Conservation (phyloP, 2,797 vertebrate species). For the Chaunax sp. region DNA sequence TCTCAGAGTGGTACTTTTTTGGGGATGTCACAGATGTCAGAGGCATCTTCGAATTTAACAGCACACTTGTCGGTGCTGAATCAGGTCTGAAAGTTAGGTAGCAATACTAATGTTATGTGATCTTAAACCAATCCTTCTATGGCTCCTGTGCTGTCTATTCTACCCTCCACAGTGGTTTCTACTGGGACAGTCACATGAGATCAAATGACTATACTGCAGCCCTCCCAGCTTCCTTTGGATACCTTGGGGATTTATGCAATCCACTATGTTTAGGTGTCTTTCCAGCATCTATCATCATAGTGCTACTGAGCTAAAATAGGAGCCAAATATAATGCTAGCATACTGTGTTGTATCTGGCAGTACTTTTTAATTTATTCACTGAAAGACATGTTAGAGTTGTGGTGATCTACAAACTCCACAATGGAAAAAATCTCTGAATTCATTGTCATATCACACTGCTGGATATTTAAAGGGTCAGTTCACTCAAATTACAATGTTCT, state of each 20-base stretch:
- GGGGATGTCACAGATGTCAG: conserved; percentile 15
- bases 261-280: conserved; percentile 16
- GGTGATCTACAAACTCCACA: not conserved
- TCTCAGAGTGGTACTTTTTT: not conserved
- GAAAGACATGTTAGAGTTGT: not conserved
- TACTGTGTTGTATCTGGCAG: not conserved
- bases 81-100: conserved; percentile 8
- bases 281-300: conserved; percentile 4
- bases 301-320: not conserved
- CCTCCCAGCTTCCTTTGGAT: conserved; percentile 3
- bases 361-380: not conserved
- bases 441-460: not conserved
- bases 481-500: not conserved
- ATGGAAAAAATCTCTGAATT: not conserved
- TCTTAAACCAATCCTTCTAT: not conserved
- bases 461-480: not conserved
- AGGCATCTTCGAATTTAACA: not conserved
- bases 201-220: conserved; percentile 11
- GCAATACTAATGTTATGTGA: conserved; percentile 7
- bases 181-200: conserved; percentile 5
- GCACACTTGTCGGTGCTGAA: conserved; percentile 7
- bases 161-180: conserved; percentile 14
- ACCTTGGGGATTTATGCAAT: conserved; percentile 2
- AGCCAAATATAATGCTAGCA: not conserved
- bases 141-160: conserved; percentile 11